A percentile compares a stretch with the other conserved stretches of the same genome.
phyloP scores from a whole-genome alignment of 2,797 vertebrate genomes.

The Scolopax bukidnonensis region DNA sequence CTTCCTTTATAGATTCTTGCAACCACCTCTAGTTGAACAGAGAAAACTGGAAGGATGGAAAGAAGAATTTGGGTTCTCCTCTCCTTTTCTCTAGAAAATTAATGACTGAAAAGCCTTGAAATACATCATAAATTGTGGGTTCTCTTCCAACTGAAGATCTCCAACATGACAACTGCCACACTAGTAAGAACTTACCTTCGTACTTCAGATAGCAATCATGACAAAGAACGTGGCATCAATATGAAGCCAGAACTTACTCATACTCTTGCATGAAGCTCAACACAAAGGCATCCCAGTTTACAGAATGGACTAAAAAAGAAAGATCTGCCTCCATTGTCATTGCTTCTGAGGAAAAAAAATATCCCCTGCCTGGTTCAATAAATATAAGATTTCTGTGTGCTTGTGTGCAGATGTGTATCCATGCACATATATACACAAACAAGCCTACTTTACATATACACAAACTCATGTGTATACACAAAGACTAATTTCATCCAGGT shows the following conservation, averaged over 20 bases:
- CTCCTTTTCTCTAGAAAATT: neutral
- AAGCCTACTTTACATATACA: neutral
- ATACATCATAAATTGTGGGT: neutral
- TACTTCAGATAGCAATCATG: neutral
- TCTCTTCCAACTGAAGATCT: neutral
- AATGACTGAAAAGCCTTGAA: neutral
- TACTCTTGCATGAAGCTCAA: neutral
- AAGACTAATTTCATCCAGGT: neutral
- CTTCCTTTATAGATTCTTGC: neutral
- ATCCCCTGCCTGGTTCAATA: neutral
- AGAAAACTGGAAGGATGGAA: neutral
- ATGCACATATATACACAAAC: neutral
- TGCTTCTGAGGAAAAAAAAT: neutral
- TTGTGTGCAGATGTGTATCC: neutral
- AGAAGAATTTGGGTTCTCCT: neutral
- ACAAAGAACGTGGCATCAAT: neutral
- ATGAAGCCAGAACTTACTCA: neutral
- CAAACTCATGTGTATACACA: fast-evolving
- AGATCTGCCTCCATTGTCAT: neutral
- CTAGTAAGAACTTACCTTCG: neutral
- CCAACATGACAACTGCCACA: neutral
- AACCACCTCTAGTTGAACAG: neutral
- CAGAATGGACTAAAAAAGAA: neutral
- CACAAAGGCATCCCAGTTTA: neutral
- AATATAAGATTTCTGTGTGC: neutral